Base-by-base conservation (phyloP, 2,797 vertebrate species). In the Cacajao melanocephalus region DNA sequence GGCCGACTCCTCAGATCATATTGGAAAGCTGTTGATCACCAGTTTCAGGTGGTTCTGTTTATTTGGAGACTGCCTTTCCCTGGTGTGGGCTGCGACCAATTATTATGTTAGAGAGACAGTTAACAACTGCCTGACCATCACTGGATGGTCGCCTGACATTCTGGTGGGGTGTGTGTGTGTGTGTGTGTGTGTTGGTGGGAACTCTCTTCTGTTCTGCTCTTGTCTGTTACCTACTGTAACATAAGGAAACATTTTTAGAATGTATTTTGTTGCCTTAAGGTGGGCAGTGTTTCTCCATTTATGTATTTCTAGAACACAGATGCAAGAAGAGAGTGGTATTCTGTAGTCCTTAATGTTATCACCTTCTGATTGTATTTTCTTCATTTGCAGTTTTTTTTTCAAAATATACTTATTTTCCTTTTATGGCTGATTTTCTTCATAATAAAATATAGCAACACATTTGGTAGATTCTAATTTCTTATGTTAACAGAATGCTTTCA, bases 321-420 rank as follows among this genome's bases (percentile, higher is more conserved):
- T 30, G 30, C 41, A 48, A 88, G 44, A 86, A 5, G 13, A 33
- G 33, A 55, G 17, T 11, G 33, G 12, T 8, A 81, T 78, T 81
- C 9, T 90, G 15, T 20, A 39, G 6, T 52, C 41, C 94, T 70
- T 79, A 61, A 88, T 92, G 90, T 81, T 86, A 90, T 76, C 80
- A 72, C 36, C 4, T 17, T 39, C 22, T 80, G 10, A 85, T 41
- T 44, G 5, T 30, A 28, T 64, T 90, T 64, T 78, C 36, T 70
- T 91, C 17, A 55, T 73, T 88, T 97, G 83, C 7, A 70, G n/a
- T 14, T 36, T 84, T 80, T 86, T 76, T 20, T 57, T 19, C 24
- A n/a, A 92, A 84, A 93, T 79, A 72, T 14, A 92, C 93, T 90
- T 90, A 81, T 82, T 94, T 96, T 96, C 14, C 30, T 64, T 82